A percentile compares a stretch with the other conserved stretches of the same genome.
Conservation (phyloP, 2,888 invertebrate genomes). For the Spilosoma lubricipeda region DNA sequence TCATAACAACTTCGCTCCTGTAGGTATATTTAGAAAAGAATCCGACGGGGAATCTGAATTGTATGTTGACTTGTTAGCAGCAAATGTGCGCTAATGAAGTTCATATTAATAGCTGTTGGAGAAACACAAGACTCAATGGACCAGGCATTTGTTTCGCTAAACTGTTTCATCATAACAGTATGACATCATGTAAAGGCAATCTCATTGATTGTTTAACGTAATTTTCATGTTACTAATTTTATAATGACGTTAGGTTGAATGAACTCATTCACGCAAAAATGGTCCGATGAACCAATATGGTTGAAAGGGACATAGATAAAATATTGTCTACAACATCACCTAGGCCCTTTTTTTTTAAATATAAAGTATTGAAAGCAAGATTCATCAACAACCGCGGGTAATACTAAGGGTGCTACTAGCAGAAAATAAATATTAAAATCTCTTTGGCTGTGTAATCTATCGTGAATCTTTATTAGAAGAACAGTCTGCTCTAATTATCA, state of each 20-base stretch:
- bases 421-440: not conserved
- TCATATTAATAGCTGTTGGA: not conserved
- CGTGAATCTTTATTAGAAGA: not conserved
- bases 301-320: too few relatives aligned
- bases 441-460: not conserved
- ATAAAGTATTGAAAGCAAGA: too few relatives aligned
- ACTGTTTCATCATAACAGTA: not conserved
- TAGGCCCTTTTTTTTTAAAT: too few relatives aligned
- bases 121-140: not conserved
- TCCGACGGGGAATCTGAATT: not conserved
- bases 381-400: too few relatives aligned
- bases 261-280: too few relatives aligned
- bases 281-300: too few relatives aligned
- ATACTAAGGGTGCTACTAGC: too few relatives aligned
- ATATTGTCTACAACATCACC: too few relatives aligned
- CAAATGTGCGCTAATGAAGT: not conserved
- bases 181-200: not conserved
- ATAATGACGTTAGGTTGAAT: too few relatives aligned
- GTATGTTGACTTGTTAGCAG: not conserved
- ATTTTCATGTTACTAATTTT: not conserved
- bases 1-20: not conserved
- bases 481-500: not conserved
- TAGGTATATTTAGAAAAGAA: not conserved
- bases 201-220: not conserved
- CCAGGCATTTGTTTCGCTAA: not conserved